Evolutionary conservation across 2,113 vertebrate genomes (phyloP).

Genomic region (Elephantulus edwardii): DNA sequence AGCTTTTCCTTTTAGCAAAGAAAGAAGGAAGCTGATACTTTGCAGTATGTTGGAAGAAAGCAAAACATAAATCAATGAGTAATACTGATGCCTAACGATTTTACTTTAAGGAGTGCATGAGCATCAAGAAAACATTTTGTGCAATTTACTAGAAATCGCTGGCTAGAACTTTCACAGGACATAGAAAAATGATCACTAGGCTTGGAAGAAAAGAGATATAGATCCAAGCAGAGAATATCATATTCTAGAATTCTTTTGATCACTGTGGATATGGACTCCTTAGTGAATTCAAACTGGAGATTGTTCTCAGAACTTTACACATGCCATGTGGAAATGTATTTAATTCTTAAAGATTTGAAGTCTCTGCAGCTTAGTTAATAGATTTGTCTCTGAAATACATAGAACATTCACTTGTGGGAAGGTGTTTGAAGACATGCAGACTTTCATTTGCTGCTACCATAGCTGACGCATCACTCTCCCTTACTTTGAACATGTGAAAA

Average conservation of each 20-base stretch:
- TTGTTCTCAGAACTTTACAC: not conserved
- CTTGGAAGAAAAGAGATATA: not conserved
- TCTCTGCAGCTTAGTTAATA: not conserved
- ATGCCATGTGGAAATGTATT: not conserved
- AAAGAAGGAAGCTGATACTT: not conserved
- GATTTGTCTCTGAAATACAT: not conserved
- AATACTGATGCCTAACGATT: constrained; percentile 29
- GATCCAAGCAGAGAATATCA: not conserved
- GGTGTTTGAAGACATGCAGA: not conserved
- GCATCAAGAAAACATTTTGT: not conserved
- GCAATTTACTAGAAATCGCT: constrained; percentile 27
- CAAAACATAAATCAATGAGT: not conserved
- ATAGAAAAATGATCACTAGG: not conserved
- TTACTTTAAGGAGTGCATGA: not conserved
- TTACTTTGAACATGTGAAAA: not conserved
- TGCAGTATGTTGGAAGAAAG: not conserved
- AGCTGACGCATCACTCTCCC: not conserved
- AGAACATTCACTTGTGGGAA: not conserved
- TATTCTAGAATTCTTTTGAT: not conserved
- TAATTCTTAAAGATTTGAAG: not conserved
- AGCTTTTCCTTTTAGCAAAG: not conserved
- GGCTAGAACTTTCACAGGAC: not conserved
- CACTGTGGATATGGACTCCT: not conserved
- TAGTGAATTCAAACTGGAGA: not conserved
- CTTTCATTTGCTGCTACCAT: not conserved